These are phyloP conservation scores for Heteromormyrus szaboi DNA, from an alignment of 2,797 vertebrate genomes.

Conservation along the genomic window DNA sequence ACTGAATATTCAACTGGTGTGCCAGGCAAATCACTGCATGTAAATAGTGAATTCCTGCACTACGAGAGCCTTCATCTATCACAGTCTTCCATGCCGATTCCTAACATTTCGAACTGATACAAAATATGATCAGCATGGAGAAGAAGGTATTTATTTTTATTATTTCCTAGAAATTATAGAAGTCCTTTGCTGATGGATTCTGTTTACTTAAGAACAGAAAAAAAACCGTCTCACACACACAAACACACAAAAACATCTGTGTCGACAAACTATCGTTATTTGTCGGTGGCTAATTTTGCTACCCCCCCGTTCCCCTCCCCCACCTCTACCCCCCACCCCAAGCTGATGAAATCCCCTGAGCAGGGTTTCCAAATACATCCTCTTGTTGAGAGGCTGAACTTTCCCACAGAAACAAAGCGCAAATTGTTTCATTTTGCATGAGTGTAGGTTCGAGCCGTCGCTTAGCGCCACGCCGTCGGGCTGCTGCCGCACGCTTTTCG, in stretches of 20 bases:
- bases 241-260: constrained; percentile 13
- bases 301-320: constrained; percentile 24
- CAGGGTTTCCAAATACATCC: constrained; percentile 41
- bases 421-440: constrained; percentile 45
- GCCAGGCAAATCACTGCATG: constrained; percentile 52
- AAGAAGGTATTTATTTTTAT: neutral
- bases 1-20: constrained; percentile 69
- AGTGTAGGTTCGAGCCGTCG: constrained; percentile 44
- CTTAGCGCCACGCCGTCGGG: constrained; percentile 34
- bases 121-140: neutral
- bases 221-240: neutral
- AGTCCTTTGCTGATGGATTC: neutral
- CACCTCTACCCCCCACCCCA: neutral
- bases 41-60: constrained; percentile 53
- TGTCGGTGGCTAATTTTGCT: constrained; percentile 41
- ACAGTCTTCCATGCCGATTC: constrained; percentile 19
- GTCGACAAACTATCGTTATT: constrained; percentile 44
- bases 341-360: constrained; percentile 40
- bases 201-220: constrained; percentile 5
- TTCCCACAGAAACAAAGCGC: constrained; percentile 58
- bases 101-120: neutral
- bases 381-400: constrained; percentile 53
- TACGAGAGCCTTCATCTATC: constrained; percentile 34
- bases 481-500: constrained; percentile 40
- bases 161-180: neutral